phyloP scores from a whole-genome alignment of 2,113 vertebrate species.

The Otolemur garnettii region DNA sequence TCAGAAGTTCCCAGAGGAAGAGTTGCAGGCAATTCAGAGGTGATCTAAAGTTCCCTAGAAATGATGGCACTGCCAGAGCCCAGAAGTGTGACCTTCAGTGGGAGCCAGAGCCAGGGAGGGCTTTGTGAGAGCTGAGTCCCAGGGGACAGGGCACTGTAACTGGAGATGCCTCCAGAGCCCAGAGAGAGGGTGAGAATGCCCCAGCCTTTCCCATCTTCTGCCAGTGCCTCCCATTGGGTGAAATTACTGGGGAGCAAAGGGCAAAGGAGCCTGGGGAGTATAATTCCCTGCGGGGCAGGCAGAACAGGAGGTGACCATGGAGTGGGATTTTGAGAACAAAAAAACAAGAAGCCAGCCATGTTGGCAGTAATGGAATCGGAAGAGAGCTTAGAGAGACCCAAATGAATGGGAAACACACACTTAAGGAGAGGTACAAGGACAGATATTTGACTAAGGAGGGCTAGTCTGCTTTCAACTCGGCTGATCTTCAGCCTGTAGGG shows the following conservation, averaged over 20 bases:
- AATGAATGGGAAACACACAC: background rate
- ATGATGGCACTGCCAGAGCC: rapidly evolving
- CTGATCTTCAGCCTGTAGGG: background rate
- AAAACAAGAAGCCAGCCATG: background rate
- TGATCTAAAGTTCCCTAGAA: too few relatives aligned
- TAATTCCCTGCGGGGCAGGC: background rate
- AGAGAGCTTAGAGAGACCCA: background rate
- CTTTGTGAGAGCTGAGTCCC: background rate
- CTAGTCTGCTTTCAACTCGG: background rate
- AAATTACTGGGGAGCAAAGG: background rate
- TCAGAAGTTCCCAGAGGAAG: background rate
- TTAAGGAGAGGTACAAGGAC: background rate
- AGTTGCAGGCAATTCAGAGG: background rate
- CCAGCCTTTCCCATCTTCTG: background rate
- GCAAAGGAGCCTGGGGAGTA: background rate
- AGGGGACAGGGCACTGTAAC: too few relatives aligned
- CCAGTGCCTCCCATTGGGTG: background rate
- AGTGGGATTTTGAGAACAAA: background rate
- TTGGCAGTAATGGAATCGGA: background rate
- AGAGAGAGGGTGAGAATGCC: background rate
- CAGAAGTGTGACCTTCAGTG: too few relatives aligned
- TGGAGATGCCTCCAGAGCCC: background rate
- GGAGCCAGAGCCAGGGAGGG: background rate
- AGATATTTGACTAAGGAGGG: background rate
- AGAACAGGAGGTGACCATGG: background rate